Evolutionary conservation across 2,113 vertebrate species (phyloP).

Genomic region (Cyanoramphus novaezelandiae): DNA sequence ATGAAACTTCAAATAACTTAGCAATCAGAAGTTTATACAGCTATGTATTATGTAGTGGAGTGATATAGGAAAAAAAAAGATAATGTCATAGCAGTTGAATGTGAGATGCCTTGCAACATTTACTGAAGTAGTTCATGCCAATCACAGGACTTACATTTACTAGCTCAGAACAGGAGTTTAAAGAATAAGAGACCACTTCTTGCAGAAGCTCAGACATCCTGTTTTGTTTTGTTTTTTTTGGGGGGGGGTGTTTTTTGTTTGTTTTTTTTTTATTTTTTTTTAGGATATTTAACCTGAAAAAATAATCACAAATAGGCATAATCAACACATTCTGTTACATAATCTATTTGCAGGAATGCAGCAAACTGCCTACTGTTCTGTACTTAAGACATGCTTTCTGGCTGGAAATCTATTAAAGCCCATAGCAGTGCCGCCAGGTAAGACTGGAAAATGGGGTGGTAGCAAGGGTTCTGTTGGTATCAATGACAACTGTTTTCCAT

Average conservation of each 20-base stretch:
- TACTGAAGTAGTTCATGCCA: neutral
- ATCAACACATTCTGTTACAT: neutral
- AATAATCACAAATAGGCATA: neutral
- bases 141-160: neutral
- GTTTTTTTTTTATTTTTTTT: too few species aligned
- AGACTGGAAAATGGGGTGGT: neutral
- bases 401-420: neutral
- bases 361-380: neutral
- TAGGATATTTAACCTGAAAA: too few species aligned
- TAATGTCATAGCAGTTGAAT: neutral
- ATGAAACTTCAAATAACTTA: neutral
- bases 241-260: too few species aligned
- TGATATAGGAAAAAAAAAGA: neutral
- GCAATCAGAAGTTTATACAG: neutral
- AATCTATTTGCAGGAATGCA: neutral
- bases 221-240: too few species aligned
- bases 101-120: neutral
- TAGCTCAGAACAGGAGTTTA: neutral
- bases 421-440: rapidly evolving
- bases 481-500: neutral
- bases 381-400: neutral
- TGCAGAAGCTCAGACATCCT: neutral
- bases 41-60: too few species aligned
- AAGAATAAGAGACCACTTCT: neutral
- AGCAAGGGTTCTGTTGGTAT: neutral